phyloP scores from a whole-genome alignment of 2,888 invertebrate genomes.

The Lepas anatifera region DNA sequence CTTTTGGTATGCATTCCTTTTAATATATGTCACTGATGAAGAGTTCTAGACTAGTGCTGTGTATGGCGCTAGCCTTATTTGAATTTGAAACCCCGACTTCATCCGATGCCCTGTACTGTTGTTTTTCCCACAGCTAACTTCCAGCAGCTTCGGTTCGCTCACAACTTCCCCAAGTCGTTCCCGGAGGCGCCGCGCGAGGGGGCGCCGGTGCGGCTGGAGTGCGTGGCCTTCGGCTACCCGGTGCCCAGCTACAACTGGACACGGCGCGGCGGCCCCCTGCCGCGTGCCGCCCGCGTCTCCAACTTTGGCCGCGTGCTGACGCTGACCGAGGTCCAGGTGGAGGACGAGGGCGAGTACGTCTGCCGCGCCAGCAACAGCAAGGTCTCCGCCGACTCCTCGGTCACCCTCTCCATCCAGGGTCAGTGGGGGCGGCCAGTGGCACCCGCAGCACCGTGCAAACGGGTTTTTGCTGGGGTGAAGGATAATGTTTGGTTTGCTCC shows the following conservation, averaged over 20 bases:
- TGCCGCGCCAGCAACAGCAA: slow-evolving; percentile 75
- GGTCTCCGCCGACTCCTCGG: slow-evolving; percentile 57
- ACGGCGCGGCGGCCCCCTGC: slow-evolving; percentile 53
- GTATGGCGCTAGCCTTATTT: no score
- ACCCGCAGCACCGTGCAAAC: no score
- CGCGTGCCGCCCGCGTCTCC: slow-evolving; percentile 54
- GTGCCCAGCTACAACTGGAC: slow-evolving; percentile 92
- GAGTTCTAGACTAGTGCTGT: no score
- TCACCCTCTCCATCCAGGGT: slow-evolving; percentile 68
- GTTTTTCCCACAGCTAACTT: slow-evolving; percentile 52
- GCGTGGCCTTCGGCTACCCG: slow-evolving; percentile 91
- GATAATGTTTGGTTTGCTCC: no score
- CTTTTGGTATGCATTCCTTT: no score
- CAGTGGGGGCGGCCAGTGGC: no score
- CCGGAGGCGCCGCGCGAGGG: slow-evolving; percentile 86
- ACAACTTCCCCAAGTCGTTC: slow-evolving; percentile 89
- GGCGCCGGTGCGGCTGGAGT: slow-evolving; percentile 80
- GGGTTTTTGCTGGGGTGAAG: no score
- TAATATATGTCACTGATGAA: no score
- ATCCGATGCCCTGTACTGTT: no score
- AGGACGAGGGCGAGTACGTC: slow-evolving; percentile 85
- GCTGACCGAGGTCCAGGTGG: slow-evolving; percentile 73
- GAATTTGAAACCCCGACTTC: no score
- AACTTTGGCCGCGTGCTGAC: slow-evolving; percentile 76
- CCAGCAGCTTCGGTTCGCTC: slow-evolving; percentile 82